These are phyloP conservation scores for Aphidius ervi DNA, from an alignment of 1,140 invertebrate genomes.

Conservation along the genomic window DNA sequence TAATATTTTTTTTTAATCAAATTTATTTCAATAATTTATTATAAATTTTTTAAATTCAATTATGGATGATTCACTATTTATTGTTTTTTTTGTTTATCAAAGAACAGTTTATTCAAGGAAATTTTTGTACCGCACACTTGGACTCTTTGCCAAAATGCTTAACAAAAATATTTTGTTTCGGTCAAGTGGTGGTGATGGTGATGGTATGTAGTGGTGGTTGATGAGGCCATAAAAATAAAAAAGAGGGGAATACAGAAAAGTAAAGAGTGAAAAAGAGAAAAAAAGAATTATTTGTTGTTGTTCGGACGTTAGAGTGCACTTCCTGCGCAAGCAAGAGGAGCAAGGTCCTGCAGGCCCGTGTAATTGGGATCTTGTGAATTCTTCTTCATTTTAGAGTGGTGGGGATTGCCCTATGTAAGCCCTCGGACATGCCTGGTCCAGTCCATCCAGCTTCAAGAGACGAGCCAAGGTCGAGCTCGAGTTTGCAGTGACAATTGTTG, in stretches of 20 bases:
- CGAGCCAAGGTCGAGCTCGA: constrained; percentile 39
- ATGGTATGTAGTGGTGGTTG: too few species aligned
- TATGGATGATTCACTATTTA: too few species aligned
- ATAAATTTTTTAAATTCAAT: too few species aligned
- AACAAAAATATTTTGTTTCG: too few species aligned
- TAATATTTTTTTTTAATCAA: too few species aligned
- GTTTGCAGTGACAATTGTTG: constrained; percentile 20
- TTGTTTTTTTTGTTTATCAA: too few species aligned
- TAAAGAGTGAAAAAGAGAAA: neutral
- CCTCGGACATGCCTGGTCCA: constrained; percentile 50
- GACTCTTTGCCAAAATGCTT: too few species aligned
- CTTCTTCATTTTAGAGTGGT: constrained; percentile 31
- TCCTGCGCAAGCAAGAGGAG: constrained; percentile 42
- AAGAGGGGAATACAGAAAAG: neutral
- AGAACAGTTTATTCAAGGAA: too few species aligned
- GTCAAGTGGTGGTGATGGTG: too few species aligned
- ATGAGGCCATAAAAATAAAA: too few species aligned
- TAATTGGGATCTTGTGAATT: constrained; percentile 50
- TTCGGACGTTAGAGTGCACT: constrained; percentile 31
- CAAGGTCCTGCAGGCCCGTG: constrained; percentile 41
- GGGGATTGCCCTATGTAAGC: constrained; percentile 54
- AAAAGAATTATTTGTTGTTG: neutral
- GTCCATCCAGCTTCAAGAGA: constrained; percentile 51
- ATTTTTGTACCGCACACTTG: too few species aligned
- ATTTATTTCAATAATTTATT: too few species aligned